phyloP scores from a whole-genome alignment of 1,140 invertebrate species.

The Eurosta solidaginis region DNA sequence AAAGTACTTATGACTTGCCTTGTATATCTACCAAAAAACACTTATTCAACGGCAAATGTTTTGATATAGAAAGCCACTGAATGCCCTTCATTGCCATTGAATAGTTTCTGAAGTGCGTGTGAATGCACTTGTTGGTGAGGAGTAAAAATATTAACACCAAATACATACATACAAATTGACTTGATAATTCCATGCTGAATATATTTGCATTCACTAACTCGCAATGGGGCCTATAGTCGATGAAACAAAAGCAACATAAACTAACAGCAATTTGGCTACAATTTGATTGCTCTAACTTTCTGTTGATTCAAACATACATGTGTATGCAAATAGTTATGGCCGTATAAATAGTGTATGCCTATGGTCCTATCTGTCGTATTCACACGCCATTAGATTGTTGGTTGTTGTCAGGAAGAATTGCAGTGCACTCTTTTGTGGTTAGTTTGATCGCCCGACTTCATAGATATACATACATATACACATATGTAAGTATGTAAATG shows the following conservation, averaged over 20 bases:
- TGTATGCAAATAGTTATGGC: no score
- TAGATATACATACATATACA: background rate
- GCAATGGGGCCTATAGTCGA: background rate
- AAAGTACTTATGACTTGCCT: no score
- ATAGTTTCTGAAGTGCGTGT: background rate
- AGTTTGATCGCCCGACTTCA: background rate
- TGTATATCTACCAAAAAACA: background rate
- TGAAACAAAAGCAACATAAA: conserved; percentile 2
- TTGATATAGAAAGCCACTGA: background rate
- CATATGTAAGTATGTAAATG: background rate
- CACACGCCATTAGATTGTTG: background rate
- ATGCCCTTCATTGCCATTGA: background rate
- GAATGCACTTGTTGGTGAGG: background rate
- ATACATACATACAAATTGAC: background rate
- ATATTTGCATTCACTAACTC: background rate
- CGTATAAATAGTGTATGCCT: background rate
- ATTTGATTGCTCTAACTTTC: conserved; percentile 9
- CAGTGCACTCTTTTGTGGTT: conserved; percentile 4
- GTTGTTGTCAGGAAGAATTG: background rate
- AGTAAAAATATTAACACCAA: background rate
- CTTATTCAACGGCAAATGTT: background rate
- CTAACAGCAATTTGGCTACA: conserved; percentile 3
- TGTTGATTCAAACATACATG: background rate
- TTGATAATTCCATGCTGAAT: background rate
- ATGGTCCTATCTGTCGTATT: background rate